Evolutionary conservation across 2,888 invertebrate genomes (phyloP), one percentile per base, ranked within the genome.

Genomic region (Cotesia congregata): DNA sequence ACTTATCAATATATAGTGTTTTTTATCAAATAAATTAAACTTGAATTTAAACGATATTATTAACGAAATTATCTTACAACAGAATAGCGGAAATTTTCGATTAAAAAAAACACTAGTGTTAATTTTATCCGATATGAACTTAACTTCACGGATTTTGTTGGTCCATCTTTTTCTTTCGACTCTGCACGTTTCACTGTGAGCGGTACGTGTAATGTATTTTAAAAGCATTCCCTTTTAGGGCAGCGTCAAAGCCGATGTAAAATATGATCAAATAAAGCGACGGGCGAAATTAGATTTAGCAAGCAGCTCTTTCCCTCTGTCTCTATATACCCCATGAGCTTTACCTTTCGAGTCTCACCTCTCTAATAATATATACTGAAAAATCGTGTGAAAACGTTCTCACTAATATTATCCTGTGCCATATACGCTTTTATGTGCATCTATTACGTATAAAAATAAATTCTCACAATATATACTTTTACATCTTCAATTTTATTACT

Each of bases 241-340:
- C 85, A 85, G 86, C 87, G 85, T 87, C 86, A 87, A 88, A 88
- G 88, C 88, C 85, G 86, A 87, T 88, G 87, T 86, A 88, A 88
- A 88, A 88, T 88, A 88, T 88, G 88, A 88, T 88, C 86, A 88
- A 88, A 88, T 88, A 88, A 88, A 88, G 86, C 86, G 86, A 80
- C 83, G 82, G 80, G 81, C 82, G 76, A 83, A 88, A 88, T 88
- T 87, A 83, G 85, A 88, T 88, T 88, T 86, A 83, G 82, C 85
- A 78, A 74, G 87, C 87, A 74, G 87, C 87, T 87, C 86, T 87
- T 87, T 87, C 86, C 84, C 84, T 77, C 79, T 64, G 41, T 20
- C 39, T 38, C 50, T 67, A 38, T 67, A 59, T 72, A 61, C 62
- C 75, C 67, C 62, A 40, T 15, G 61, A 69, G 67, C 73, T 64